These are phyloP conservation scores for Fratercula arctica DNA, from an alignment of 2,797 vertebrate species.

Conservation along the genomic window DNA sequence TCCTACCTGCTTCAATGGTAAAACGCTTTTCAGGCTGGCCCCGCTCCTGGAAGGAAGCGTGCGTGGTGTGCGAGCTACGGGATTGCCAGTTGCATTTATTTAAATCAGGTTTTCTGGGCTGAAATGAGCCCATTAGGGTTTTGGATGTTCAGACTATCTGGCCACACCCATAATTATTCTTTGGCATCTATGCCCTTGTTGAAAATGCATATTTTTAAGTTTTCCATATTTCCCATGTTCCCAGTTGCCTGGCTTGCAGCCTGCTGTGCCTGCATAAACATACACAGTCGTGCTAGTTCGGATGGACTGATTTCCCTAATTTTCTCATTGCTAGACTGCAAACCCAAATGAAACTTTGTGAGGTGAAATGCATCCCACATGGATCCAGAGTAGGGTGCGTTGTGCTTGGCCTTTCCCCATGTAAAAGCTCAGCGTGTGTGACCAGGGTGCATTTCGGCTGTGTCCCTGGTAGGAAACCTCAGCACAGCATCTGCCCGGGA, in stretches of 20 bases:
- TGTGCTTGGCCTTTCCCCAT: background rate
- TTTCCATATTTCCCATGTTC: background rate
- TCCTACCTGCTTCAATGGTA: background rate
- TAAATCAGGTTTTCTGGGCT: background rate
- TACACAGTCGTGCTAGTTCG: background rate
- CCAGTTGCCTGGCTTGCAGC: background rate
- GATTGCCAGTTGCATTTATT: background rate
- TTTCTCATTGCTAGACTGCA: background rate
- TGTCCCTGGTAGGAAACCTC: background rate
- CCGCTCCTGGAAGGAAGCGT: background rate
- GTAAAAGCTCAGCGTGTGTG: background rate
- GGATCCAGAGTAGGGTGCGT: background rate
- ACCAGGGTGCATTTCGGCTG: background rate
- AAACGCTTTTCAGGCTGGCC: background rate
- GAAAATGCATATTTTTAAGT: background rate
- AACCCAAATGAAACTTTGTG: background rate
- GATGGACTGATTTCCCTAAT: background rate
- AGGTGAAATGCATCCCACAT: background rate
- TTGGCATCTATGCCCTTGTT: background rate
- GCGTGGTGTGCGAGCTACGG: background rate
- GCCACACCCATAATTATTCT: background rate
- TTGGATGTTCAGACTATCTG: background rate
- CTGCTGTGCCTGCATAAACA: background rate
- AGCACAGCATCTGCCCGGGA: fast-evolving
- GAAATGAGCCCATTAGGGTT: background rate